Evolutionary conservation across 2,797 vertebrate genomes (phyloP).

Genomic region (Sebastes hubbsi): DNA sequence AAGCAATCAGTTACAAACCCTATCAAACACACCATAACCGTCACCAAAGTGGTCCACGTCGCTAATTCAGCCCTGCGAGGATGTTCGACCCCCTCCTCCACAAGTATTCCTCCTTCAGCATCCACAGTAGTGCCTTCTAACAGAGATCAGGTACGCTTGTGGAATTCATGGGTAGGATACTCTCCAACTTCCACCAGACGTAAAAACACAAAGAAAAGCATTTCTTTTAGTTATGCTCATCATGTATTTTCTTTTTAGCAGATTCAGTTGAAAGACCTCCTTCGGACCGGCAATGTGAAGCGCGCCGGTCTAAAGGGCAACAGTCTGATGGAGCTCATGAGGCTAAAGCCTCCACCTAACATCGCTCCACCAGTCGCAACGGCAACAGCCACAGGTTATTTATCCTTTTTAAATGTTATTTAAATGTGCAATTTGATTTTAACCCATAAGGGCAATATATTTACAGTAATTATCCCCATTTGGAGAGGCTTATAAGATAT

Average conservation of each 20-base stretch:
- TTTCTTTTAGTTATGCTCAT: not conserved
- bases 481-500: not conserved
- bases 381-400: constrained; percentile 88
- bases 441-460: not conserved
- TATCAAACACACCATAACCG: constrained; percentile 93
- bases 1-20: constrained; percentile 91
- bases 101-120: constrained; percentile 80
- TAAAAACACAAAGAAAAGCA: not conserved
- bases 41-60: constrained; percentile 96
- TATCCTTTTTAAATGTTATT: not conserved
- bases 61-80: constrained; percentile 86
- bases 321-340: constrained; percentile 98
- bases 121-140: constrained; percentile 86
- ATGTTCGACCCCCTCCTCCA: constrained; percentile 76
- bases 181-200: not conserved
- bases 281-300: constrained; percentile 70
- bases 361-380: constrained; percentile 97
- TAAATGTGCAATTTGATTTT: not conserved
- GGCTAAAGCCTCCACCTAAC: constrained; percentile 94
- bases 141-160: constrained; percentile 85
- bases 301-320: constrained; percentile 72
- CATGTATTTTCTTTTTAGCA: constrained; percentile 19
- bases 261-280: constrained; percentile 95
- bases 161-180: not conserved
- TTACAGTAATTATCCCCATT: not conserved